Evolutionary conservation across 2,797 vertebrate species (phyloP), one percentile per base, ranked within the genome.

Genomic region (Borostomias antarcticus): DNA sequence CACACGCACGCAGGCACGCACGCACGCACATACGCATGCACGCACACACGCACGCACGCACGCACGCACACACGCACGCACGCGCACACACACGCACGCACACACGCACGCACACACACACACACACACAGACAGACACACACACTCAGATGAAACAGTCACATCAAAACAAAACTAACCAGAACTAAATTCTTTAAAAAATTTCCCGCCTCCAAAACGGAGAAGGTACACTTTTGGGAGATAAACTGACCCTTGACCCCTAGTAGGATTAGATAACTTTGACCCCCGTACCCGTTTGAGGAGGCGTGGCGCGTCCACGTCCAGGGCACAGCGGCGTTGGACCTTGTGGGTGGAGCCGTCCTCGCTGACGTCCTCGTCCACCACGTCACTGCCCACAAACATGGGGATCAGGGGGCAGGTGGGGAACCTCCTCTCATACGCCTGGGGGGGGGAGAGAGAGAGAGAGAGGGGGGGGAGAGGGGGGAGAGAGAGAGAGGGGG

Each of bases 341-440:
- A 97, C 82, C 33, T 88, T 87, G 0, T 94, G 90, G 33, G 90
- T 53, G 6, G 94, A 88, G 33, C 82, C 91, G 0, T 98, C 96
- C 29, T 98, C 96, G 0, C 91, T 95, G 85, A 72, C 92, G 75
- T 94, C 94, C 61, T 99, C 96, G 0, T 56, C 89, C 48, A 97
- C 81, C 4, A 93, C 94, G 57, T 99, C 95, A 17, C 98, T 99
- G 61, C 91, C 96, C 79, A 99, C 95, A 52, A 99, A 99, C 95
- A 99, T 98, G 9, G 98, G 98, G 67, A 99, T 98, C 74, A 99
- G 91, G 50, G 95, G 96, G 69, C 96, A 99, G 0, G 96, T 99
- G 0, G 98, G 98, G 82, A 99, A 99, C 29, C 98, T 91, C 47
- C 95, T 93, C 67, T 99, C 95, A 17, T 99, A 99, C 1, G 98